phyloP scores from a whole-genome alignment of 2,113 vertebrate genomes.

The Nibea coibor region DNA sequence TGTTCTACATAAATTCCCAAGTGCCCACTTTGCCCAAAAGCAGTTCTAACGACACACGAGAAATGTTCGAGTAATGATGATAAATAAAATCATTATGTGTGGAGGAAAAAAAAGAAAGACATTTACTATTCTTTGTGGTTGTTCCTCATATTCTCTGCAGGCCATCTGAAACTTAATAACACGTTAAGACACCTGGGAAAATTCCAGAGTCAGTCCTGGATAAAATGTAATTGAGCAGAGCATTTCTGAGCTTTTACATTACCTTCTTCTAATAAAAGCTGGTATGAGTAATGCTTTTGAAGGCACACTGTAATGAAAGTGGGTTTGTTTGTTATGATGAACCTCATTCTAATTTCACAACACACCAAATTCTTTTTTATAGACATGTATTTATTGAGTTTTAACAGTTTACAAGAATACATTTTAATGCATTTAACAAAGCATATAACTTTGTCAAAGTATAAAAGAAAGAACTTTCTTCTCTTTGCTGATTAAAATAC shows the following conservation, averaged over 20 bases:
- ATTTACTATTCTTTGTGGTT: not conserved
- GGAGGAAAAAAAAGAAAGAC: not conserved
- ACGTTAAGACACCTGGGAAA: conserved; percentile 48
- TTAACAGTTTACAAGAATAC: too few species aligned
- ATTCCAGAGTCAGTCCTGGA: conserved; percentile 4
- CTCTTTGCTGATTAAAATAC: too few species aligned
- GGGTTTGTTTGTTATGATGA: conserved; percentile 26
- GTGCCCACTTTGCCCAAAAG: not conserved
- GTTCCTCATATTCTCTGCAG: not conserved
- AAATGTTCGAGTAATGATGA: not conserved
- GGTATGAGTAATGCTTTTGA: conserved; percentile 21
- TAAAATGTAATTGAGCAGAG: conserved; percentile 22
- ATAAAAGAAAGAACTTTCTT: too few species aligned
- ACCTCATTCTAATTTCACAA: not conserved
- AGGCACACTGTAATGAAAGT: conserved; percentile 1
- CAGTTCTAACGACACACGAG: not conserved
- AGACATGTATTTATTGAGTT: too few species aligned
- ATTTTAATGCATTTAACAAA: too few species aligned
- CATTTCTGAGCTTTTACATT: conserved; percentile 29
- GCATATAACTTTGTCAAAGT: too few species aligned
- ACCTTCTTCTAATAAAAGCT: conserved; percentile 34
- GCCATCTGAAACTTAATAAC: conserved; percentile 1
- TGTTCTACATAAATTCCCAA: conserved; percentile 19
- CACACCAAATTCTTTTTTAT: not conserved
- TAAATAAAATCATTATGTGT: conserved; percentile 15